Percentiles rank a stretch among this genome's conserved stretches.
Conservation (phyloP, 1,140 invertebrate species). For the Dryas iulia region DNA sequence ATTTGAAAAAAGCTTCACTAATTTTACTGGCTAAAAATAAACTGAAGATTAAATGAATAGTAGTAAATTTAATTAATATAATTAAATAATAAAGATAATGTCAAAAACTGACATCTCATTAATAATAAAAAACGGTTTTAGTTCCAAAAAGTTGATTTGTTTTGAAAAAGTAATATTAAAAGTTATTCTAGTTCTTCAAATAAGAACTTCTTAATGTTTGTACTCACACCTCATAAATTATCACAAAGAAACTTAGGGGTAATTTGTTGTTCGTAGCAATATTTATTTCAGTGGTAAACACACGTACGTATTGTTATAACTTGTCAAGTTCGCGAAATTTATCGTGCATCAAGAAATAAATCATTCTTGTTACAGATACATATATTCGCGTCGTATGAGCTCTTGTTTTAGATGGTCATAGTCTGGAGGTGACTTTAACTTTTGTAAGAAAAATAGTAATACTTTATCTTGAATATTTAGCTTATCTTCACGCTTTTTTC, state of each 20-base stretch:
- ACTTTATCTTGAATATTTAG: too few species aligned
- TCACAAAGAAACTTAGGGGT: neutral
- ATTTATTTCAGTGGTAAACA: neutral
- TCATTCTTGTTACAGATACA: neutral
- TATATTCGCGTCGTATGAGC: neutral
- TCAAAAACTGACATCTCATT: too few species aligned
- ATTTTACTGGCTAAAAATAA: too few species aligned
- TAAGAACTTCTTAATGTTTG: neutral
- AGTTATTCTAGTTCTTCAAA: neutral
- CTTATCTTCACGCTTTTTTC: too few species aligned
- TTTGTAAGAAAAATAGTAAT: too few species aligned
- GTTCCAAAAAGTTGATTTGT: too few species aligned
- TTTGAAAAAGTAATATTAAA: neutral
- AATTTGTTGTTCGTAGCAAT: neutral
- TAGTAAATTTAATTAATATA: too few species aligned
- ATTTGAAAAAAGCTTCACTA: too few species aligned
- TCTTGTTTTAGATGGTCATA: neutral
- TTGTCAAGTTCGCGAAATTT: neutral
- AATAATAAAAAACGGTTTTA: too few species aligned
- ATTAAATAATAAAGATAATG: too few species aligned
- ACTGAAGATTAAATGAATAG: too few species aligned
- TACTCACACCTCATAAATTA: neutral
- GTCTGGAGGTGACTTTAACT: neutral
- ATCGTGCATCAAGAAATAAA: neutral
- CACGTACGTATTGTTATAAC: neutral